Conservation (phyloP, 2,888 invertebrate genomes). For the Rutpela maculata region DNA sequence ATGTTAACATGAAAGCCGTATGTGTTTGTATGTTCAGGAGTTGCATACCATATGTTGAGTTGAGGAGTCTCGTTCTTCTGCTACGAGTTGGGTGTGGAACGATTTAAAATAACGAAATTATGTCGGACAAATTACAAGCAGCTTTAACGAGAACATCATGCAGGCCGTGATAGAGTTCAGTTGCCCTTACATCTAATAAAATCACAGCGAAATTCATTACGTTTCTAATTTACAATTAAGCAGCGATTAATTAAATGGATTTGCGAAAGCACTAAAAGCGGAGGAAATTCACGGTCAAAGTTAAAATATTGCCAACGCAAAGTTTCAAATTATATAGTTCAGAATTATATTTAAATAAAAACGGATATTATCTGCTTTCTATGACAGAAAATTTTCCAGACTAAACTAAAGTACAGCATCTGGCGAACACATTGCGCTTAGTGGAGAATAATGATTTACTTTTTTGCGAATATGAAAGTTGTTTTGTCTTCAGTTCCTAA, state of each 20-base stretch:
- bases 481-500: too few relatives aligned
- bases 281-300: neutral
- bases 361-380: neutral
- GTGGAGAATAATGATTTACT: neutral
- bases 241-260: neutral
- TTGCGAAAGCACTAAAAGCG: neutral
- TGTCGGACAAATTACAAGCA: too few relatives aligned
- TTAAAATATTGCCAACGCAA: neutral
- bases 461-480: neutral
- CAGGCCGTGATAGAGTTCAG: neutral
- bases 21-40: too few relatives aligned
- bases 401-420: neutral
- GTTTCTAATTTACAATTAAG: neutral
- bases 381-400: neutral
- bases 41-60: too few relatives aligned
- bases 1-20: too few relatives aligned
- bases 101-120: too few relatives aligned
- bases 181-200: neutral
- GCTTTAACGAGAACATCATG: too few relatives aligned
- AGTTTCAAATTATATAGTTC: neutral
- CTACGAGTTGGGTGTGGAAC: too few relatives aligned
- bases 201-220: neutral
- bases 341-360: neutral
- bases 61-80: too few relatives aligned
- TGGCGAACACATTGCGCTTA: conserved; percentile 1